phyloP scores from a whole-genome alignment of 2,113 vertebrate species.

The Sapayoa aenigma region DNA sequence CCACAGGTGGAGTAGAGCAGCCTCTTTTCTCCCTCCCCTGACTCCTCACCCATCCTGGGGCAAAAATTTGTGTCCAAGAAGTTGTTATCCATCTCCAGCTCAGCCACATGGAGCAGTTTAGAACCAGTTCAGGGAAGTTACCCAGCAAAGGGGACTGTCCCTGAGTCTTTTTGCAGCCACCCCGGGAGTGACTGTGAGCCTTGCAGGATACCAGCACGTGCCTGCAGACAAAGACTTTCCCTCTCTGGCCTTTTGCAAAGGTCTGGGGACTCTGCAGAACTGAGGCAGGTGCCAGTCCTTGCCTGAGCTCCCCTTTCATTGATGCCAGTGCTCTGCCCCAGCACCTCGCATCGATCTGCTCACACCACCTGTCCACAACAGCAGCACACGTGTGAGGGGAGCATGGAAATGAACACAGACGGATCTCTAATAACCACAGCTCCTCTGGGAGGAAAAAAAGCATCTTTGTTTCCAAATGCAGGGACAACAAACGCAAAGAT shows the following conservation, averaged over 20 bases:
- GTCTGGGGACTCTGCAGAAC: not conserved
- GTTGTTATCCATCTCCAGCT: not conserved
- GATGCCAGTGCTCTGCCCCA: not conserved
- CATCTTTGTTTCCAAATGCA: not conserved
- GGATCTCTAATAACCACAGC: not conserved
- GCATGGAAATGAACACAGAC: not conserved
- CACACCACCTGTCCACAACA: not conserved
- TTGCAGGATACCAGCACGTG: not conserved
- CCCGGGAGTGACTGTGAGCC: not conserved
- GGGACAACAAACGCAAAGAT: no score
- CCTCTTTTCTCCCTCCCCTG: not conserved
- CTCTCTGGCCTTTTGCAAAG: not conserved
- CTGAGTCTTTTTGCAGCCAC: rapidly evolving
- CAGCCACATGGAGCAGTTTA: not conserved
- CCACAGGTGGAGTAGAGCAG: not conserved
- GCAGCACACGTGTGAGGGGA: not conserved
- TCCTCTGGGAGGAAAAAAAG: not conserved
- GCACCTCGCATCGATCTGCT: no score
- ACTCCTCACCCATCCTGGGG: not conserved
- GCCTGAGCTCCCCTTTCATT: not conserved
- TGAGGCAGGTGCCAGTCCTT: not conserved
- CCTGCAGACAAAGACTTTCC: not conserved
- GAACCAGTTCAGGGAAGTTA: not conserved
- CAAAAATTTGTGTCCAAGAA: not conserved
- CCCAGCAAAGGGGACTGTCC: not conserved